Conservation (phyloP, 2,888 invertebrate species). For the Podotricha telesiphe region DNA sequence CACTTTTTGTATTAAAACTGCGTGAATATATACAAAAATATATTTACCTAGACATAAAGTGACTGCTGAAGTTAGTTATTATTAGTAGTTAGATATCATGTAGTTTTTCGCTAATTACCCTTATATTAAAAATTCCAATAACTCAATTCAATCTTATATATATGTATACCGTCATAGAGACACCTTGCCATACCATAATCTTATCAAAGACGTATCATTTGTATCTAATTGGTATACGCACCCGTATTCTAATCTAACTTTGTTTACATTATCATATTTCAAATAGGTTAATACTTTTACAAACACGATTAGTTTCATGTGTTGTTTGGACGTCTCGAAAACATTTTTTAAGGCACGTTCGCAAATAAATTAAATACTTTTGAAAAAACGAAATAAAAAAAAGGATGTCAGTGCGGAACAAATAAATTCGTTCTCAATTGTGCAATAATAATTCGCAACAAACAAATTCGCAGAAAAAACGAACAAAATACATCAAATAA, state of each 20-base stretch:
- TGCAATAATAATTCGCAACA: not conserved
- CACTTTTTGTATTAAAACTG: not conserved
- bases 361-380: not conserved
- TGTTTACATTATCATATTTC: slow-evolving; percentile 55
- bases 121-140: not conserved
- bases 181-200: slow-evolving; percentile 33
- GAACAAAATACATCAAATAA: not conserved
- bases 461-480: not conserved
- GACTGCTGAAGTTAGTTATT: too few species aligned
- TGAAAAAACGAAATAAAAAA: slow-evolving; percentile 19
- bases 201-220: slow-evolving; percentile 45
- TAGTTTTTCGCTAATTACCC: not conserved
- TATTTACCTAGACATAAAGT: too few species aligned
- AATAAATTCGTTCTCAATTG: not conserved
- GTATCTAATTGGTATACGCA: slow-evolving; percentile 67
- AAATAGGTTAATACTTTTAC: slow-evolving; percentile 54
- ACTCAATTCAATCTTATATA: too few species aligned
- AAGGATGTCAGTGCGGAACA: too few species aligned
- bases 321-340: slow-evolving; percentile 20
- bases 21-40: not conserved
- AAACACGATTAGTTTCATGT: slow-evolving; percentile 39
- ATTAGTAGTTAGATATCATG: too few species aligned
- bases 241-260: slow-evolving; percentile 53
- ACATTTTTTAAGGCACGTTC: not conserved
- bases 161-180: not conserved